These are phyloP conservation scores for Chesias legatella DNA, from an alignment of 2,888 invertebrate genomes.

Conservation along the genomic window DNA sequence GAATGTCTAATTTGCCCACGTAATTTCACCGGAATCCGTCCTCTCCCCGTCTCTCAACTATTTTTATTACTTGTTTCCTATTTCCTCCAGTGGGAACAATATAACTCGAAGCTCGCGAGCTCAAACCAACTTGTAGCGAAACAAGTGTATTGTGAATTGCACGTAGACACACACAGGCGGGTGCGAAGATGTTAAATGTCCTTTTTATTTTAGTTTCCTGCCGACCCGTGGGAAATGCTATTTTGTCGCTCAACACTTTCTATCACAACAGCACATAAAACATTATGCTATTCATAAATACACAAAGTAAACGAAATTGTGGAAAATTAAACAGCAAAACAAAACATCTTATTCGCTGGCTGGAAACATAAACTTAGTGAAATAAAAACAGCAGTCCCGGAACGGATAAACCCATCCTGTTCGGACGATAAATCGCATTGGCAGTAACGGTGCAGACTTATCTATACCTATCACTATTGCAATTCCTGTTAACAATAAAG, in stretches of 20 bases:
- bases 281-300: slow-evolving; percentile 3
- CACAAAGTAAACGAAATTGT: slow-evolving; percentile 3
- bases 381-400: slow-evolving; percentile 22
- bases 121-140: slow-evolving; percentile 62
- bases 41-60: slow-evolving; percentile 69
- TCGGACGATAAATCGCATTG: slow-evolving; percentile 38
- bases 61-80: slow-evolving; percentile 79
- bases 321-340: slow-evolving; percentile 9
- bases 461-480: slow-evolving; percentile 33
- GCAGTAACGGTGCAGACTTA: slow-evolving; percentile 25
- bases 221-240: slow-evolving; percentile 49
- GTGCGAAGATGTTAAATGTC: slow-evolving; percentile 35
- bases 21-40: slow-evolving; percentile 75
- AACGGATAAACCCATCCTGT: slow-evolving; percentile 27
- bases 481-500: slow-evolving; percentile 57
- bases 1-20: slow-evolving; percentile 80
- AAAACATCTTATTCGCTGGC: slow-evolving; percentile 2
- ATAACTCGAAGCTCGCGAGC: slow-evolving; percentile 64
- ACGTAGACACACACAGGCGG: slow-evolving; percentile 48
- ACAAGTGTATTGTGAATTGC: slow-evolving; percentile 72
- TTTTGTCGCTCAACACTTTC: slow-evolving; percentile 11
- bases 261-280: slow-evolving; percentile 13
- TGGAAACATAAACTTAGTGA: slow-evolving; percentile 8
- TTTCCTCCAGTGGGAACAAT: slow-evolving; percentile 72
- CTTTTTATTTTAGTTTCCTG: slow-evolving; percentile 46